Evolutionary conservation across 53 echinoderm and acorn worm genomes (phyloP), one percentile per base, ranked within the genome.

Genomic region (Zoroaster sp.): DNA sequence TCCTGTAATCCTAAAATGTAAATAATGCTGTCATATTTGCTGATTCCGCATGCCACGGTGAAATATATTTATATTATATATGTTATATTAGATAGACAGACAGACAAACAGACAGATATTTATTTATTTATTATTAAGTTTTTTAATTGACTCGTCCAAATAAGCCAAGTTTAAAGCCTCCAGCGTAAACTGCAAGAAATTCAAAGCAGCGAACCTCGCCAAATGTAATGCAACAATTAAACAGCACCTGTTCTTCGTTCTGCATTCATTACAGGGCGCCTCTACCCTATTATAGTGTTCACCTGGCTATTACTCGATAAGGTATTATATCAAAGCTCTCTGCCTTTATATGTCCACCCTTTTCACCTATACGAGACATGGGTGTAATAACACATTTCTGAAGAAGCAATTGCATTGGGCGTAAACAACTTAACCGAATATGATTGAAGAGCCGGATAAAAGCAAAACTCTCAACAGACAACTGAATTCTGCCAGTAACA

Each of bases 231-330:
- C 18, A 55, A 79, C 63, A 59, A 38, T 63, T 79, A 52, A 79
- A 59, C 63, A 59, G 11, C 79, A 79, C 39, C 79, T 79, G 79
- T 79, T 59, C 63, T n/a, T n/a, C n/a, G n/a, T n/a, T n/a, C n/a
- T n/a, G n/a, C 63, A 59, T 55, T 79, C 21, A 54, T 43, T 37
- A 39, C 37, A 23, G 5, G 21, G 51, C 34, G 46, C 25, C 30
- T 55, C 17, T 25, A 34, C 21, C 21, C 39, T 51, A 21, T 35
- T 38, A 39, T 5, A 5, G 21, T 51, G 40, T 20, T 35, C 37
- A 55, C 59, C 79, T 79, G 38, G 79, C 55, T 55, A 51, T 37
- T 79, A 28, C 63, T 51, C 11, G 39, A 79, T 37, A 32, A 38
- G 79, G 79, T 55, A 59, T 37, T 38, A 79, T 20, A 79, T 79